Evolutionary conservation across 2,888 invertebrate genomes (phyloP).

Genomic region (Agrotis exclamationis): DNA sequence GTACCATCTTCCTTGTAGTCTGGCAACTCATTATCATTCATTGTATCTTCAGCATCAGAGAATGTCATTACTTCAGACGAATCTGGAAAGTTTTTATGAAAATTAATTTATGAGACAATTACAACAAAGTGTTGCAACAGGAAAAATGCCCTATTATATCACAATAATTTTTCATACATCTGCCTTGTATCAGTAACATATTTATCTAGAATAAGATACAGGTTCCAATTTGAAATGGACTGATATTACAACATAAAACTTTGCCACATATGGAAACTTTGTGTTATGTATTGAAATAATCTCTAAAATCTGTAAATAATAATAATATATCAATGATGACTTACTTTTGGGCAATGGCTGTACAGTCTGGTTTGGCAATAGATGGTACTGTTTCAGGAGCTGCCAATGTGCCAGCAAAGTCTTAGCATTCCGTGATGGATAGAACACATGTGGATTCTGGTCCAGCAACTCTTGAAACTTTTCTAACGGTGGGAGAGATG

Average conservation of each 20-base stretch:
- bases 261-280: neutral
- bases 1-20: slow-evolving; percentile 96
- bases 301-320: neutral
- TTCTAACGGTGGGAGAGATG: slow-evolving; percentile 93
- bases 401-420: slow-evolving; percentile 97
- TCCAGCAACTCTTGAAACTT: slow-evolving; percentile 96
- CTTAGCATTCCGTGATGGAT: slow-evolving; percentile 96
- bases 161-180: no score
- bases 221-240: no score
- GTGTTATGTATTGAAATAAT: neutral
- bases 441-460: slow-evolving; percentile 96
- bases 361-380: slow-evolving; percentile 97
- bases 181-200: no score
- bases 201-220: no score
- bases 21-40: slow-evolving; percentile 95
- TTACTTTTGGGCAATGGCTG: slow-evolving; percentile 90
- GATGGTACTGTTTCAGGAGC: slow-evolving; percentile 97
- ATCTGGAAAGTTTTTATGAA: slow-evolving; percentile 64
- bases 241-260: no score
- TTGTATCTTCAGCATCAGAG: slow-evolving; percentile 97
- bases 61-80: slow-evolving; percentile 93
- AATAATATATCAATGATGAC: slow-evolving; percentile 19
- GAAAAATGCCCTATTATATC: neutral
- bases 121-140: neutral
- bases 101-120: no score